phyloP scores from a whole-genome alignment of 2,888 invertebrate species.

The Habrosyne pyritoides region DNA sequence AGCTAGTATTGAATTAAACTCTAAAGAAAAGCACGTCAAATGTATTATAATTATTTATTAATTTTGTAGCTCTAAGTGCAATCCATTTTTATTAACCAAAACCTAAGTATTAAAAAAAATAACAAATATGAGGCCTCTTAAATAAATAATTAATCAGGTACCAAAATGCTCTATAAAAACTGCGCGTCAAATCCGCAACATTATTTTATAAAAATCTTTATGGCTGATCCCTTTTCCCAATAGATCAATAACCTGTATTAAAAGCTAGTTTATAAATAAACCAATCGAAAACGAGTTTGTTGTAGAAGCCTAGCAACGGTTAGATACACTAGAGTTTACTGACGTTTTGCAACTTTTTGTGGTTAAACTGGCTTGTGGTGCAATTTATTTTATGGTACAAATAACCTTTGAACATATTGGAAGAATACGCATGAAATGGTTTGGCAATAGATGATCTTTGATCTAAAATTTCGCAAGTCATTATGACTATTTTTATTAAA shows the following conservation, averaged over 20 bases:
- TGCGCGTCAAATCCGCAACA: not conserved
- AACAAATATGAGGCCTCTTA: too few species aligned
- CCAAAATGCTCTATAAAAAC: too few species aligned
- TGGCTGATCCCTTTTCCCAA: not conserved
- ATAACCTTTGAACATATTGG: not conserved
- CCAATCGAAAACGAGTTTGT: not conserved
- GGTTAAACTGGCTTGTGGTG: not conserved
- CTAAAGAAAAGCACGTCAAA: conserved; percentile 1
- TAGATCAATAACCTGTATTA: not conserved
- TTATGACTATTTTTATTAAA: too few species aligned
- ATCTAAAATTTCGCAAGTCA: too few species aligned
- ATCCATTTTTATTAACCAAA: too few species aligned
- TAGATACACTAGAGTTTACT: not conserved
- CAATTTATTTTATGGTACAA: not conserved
- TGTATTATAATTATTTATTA: not conserved
- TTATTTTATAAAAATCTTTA: not conserved
- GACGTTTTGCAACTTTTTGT: not conserved
- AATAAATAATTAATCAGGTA: too few species aligned
- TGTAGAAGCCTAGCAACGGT: not conserved
- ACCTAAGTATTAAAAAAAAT: too few species aligned
- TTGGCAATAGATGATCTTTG: too few species aligned
- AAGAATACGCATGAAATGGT: not conserved
- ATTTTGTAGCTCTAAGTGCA: too few species aligned
- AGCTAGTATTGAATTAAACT: too few species aligned
- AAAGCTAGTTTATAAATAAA: not conserved